Evolutionary conservation across 2,888 invertebrate species (phyloP), one percentile per base, ranked within the genome.

Genomic region (Drosophila suboccidentalis): DNA sequence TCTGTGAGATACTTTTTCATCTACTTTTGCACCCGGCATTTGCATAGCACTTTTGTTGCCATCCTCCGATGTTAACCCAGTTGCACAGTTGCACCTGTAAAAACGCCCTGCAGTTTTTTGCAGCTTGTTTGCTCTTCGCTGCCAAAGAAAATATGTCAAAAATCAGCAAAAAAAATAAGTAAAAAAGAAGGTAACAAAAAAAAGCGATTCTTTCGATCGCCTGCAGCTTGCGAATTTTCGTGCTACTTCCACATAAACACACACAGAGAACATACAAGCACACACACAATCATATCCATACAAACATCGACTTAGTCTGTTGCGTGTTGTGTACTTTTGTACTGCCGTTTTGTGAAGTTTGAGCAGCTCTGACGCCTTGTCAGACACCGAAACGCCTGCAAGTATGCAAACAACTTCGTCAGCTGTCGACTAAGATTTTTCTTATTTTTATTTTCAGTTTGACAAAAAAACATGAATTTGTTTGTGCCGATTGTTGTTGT

Each of bases 81-180:
- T 78, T 84, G 87, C 71, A 87, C 78, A 49, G 67, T 47, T 62
- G 85, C 70, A 89, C 69, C 83, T 73, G 59, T 26, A 61, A 74
- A 61, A 57, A 46, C 61, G 59, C 62, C 71, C 71, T 63, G 50
- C 53, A 70, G 80, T 75, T 70, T 22, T 77, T 32, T 49, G 26
- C 71, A 70, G 72, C 65, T 82, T 89, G 89, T 78, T 84, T 89
- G 75, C 71, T 57, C 68, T 47, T 67, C 46, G 66, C 65, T 76
- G 64, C 71, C 65, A 87, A 78, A 75, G 82, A 87, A 84, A 89
- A 89, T 89, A 89, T 84, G 84, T 87, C 88, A 87, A 87, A 84
- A 85, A 84, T 84, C 89, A 84, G 73, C 64, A 68, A 53, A 43
- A 61, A 53, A 61, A n/a, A n/a, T n/a, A n/a, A n/a, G n/a, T n/a